Conservation (phyloP, 2,888 invertebrate species). For the Tenthredo distinguenda region DNA sequence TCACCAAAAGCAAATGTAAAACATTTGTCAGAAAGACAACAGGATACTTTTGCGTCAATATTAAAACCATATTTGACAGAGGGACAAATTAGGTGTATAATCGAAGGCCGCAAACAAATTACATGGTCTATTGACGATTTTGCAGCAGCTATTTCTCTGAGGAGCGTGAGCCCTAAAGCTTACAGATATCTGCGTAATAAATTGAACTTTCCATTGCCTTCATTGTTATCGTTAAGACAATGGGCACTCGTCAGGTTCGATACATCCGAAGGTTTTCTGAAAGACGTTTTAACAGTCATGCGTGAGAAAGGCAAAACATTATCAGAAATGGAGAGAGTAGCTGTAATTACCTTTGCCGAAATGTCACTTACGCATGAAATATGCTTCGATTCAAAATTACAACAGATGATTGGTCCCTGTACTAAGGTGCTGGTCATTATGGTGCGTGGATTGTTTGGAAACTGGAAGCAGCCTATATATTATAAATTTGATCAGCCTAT, state of each 20-base stretch:
- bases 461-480: conserved; percentile 65
- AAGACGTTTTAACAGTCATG: conserved; percentile 57
- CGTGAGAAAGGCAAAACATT: conserved; percentile 54
- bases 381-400: conserved; percentile 10
- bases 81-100: conserved; percentile 40
- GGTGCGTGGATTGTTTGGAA: conserved; percentile 58
- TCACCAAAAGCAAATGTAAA: neutral
- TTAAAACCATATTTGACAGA: conserved; percentile 28
- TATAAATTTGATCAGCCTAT: conserved; percentile 64
- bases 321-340: conserved; percentile 49
- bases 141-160: conserved; percentile 43
- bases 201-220: conserved; percentile 42
- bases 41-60: neutral
- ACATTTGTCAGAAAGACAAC: too few relatives aligned
- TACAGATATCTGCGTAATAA: conserved; percentile 40
- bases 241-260: conserved; percentile 33
- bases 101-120: neutral
- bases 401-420: conserved; percentile 61
- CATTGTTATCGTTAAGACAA: conserved; percentile 39
- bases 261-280: conserved; percentile 56
- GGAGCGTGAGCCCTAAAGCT: conserved; percentile 33
- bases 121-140: conserved; percentile 47
- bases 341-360: conserved; percentile 61
- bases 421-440: conserved; percentile 61
- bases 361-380: conserved; percentile 36